These are phyloP conservation scores for Columba guinea DNA, from an alignment of 2,797 vertebrate genomes.

Conservation along the genomic window DNA sequence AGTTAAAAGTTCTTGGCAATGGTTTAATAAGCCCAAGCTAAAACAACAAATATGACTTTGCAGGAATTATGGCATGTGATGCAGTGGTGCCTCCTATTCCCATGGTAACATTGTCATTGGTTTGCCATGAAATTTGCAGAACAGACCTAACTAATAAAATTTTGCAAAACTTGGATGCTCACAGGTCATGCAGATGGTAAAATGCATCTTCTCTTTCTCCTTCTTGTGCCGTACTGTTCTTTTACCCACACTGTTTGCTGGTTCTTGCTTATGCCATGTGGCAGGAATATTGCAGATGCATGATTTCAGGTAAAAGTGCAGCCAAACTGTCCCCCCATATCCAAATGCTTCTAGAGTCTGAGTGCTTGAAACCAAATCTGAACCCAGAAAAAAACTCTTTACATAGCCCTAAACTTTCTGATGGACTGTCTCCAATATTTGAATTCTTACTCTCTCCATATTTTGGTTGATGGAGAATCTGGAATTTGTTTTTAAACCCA, in stretches of 20 bases:
- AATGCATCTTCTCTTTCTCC: not conserved
- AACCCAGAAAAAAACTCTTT: not conserved
- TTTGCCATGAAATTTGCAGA: not conserved
- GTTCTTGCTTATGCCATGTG: not conserved
- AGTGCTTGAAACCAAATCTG: not conserved
- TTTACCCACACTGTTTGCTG: not conserved
- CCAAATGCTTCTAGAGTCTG: not conserved
- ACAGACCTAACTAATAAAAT: not conserved
- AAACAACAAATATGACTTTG: constrained; percentile 13
- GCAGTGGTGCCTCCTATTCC: not conserved
- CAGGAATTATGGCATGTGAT: not conserved
- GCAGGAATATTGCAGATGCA: not conserved
- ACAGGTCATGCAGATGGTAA: not conserved
- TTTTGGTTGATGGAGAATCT: not conserved
- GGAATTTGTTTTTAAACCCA: not conserved
- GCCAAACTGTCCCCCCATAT: not conserved
- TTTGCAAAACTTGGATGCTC: not conserved
- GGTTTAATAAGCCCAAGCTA: not conserved
- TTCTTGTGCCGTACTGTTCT: not conserved
- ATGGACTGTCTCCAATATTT: not conserved
- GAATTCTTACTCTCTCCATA: not conserved
- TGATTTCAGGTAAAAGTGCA: not conserved
- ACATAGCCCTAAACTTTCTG: not conserved
- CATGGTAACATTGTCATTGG: not conserved
- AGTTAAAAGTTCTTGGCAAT: not conserved